A percentile compares a stretch with the other conserved stretches of the same genome.
Evolutionary conservation across 2,113 vertebrate genomes (phyloP).

Genomic region (Strigops habroptila): DNA sequence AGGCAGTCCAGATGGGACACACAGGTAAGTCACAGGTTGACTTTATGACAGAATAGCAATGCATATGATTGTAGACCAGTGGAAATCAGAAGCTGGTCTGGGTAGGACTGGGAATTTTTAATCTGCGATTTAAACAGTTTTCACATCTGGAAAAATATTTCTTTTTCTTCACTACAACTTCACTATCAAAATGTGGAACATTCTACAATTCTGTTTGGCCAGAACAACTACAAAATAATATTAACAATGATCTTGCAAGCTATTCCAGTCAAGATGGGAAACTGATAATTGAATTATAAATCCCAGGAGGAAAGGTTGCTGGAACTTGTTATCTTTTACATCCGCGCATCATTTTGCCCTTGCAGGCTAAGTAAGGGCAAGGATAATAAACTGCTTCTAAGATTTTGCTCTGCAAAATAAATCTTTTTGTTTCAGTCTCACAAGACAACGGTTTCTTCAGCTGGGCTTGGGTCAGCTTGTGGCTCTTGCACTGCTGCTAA

Average conservation of each 20-base stretch:
- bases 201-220: background rate
- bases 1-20: accelerated
- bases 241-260: background rate
- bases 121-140: background rate
- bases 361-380: background rate
- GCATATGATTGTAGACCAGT: accelerated
- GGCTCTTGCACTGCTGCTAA: background rate
- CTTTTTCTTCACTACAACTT: background rate
- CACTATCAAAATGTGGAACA: background rate
- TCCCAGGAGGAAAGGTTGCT: background rate
- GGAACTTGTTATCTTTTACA: background rate
- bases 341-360: background rate
- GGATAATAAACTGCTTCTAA: background rate
- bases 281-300: background rate
- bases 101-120: background rate
- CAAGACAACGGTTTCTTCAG: background rate
- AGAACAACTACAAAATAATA: background rate
- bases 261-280: background rate
- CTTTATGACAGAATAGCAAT: too few species aligned
- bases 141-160: background rate
- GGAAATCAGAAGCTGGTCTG: background rate
- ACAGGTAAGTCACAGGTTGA: background rate
- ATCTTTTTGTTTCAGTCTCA: background rate
- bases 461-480: background rate
- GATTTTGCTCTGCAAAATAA: background rate